A percentile compares a stretch with the other conserved stretches of the same genome.
Evolutionary conservation across 2,113 vertebrate species (phyloP).

Genomic region (Brachirus orientalis): DNA sequence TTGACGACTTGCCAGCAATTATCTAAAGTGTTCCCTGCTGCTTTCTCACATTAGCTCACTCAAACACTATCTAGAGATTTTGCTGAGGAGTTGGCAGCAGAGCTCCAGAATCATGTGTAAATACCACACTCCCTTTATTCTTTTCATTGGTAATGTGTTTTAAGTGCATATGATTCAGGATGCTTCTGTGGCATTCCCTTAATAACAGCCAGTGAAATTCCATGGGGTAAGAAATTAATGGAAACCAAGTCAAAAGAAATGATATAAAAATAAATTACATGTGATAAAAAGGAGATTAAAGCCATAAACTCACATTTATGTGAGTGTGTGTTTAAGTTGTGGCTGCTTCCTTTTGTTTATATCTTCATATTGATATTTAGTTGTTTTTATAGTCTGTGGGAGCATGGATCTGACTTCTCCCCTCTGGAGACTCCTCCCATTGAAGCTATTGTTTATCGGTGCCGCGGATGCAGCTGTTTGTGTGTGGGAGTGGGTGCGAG

Average conservation of each 20-base stretch:
- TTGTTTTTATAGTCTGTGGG: slow-evolving; percentile 1
- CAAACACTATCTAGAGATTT: too few species aligned
- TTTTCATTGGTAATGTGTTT: neutral
- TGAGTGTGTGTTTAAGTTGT: neutral
- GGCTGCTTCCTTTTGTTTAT: neutral
- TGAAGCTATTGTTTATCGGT: slow-evolving; percentile 69
- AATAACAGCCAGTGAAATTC: neutral
- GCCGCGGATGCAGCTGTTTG: slow-evolving; percentile 73
- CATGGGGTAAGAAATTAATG: neutral
- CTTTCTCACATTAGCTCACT: too few species aligned
- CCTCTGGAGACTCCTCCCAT: slow-evolving; percentile 66
- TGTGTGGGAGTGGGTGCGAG: slow-evolving; percentile 17
- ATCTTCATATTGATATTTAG: slow-evolving; percentile 7
- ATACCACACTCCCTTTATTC: neutral
- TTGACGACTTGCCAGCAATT: too few species aligned
- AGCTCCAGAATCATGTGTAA: neutral
- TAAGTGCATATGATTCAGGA: slow-evolving; percentile 3
- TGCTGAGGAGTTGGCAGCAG: too few species aligned
- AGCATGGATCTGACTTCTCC: slow-evolving; percentile 38
- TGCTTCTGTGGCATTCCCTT: neutral
- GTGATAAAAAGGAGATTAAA: slow-evolving; percentile 4
- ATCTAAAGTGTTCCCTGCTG: too few species aligned
- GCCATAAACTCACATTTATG: neutral
- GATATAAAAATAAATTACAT: neutral
- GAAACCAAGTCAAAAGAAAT: neutral